phyloP scores from a whole-genome alignment of 1,140 invertebrate species.

The Leptinotarsa defecta region DNA sequence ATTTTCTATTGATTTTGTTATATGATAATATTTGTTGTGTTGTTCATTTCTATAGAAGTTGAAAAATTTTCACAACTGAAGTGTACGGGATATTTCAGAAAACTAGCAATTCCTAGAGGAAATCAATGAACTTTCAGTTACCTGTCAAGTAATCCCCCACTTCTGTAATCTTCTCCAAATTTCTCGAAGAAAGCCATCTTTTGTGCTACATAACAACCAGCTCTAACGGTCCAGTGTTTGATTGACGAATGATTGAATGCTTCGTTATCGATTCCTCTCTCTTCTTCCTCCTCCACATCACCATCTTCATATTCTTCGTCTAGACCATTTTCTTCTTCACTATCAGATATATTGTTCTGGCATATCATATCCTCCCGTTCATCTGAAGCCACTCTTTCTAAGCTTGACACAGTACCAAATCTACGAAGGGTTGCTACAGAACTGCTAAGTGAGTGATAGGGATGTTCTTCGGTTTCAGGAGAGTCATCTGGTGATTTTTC shows the following conservation, averaged over 20 bases:
- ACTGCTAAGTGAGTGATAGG: conserved; percentile 60
- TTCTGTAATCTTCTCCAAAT: conserved; percentile 63
- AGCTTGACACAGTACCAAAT: conserved; percentile 77
- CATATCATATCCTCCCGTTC: conserved; percentile 59
- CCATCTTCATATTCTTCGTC: conserved; percentile 53
- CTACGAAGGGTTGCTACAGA: conserved; percentile 60
- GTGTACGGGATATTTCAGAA: too few relatives aligned
- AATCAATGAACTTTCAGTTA: conserved; percentile 39
- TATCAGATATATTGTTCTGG: conserved; percentile 36
- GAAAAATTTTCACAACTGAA: too few relatives aligned
- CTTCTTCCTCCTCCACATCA: conserved; percentile 59
- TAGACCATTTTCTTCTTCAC: conserved; percentile 57
- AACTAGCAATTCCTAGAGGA: neutral
- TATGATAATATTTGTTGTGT: too few relatives aligned
- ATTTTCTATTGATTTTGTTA: too few relatives aligned
- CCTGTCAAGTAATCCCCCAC: conserved; percentile 65
- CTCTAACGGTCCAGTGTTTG: conserved; percentile 74
- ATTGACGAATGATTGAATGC: conserved; percentile 53
- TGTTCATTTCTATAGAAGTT: too few relatives aligned
- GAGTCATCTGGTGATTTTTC: conserved; percentile 63
- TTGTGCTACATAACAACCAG: conserved; percentile 77
- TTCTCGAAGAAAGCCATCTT: conserved; percentile 76
- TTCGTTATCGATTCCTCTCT: conserved; percentile 55
- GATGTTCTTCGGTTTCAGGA: conserved; percentile 62
- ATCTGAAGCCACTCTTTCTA: conserved; percentile 68